These are phyloP conservation scores for Tragelaphus scriptus DNA, from an alignment of 2,113 vertebrate species.

Conservation along the genomic window DNA sequence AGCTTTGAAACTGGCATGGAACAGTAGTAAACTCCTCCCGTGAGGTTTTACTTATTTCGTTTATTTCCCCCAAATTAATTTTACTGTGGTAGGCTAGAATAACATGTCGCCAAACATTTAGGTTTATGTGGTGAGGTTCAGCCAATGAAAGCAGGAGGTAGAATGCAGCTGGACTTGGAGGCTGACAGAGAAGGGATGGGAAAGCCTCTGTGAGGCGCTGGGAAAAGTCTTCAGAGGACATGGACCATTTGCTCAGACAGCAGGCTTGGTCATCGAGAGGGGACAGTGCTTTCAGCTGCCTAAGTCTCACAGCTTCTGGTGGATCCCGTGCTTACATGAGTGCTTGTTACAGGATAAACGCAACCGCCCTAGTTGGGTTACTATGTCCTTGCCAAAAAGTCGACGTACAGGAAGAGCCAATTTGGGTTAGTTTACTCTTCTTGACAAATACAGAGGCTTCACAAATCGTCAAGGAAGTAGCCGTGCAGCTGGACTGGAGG, in stretches of 20 bases:
- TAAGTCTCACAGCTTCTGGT: background rate
- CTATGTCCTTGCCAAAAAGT: background rate
- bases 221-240: background rate
- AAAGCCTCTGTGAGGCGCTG: background rate
- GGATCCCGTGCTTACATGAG: background rate
- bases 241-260: background rate
- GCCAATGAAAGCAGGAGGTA: constrained; percentile 37
- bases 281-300: background rate
- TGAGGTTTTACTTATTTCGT: constrained; percentile 51
- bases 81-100: constrained; percentile 42
- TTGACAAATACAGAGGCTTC: background rate
- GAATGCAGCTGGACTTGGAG: background rate
- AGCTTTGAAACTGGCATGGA: constrained; percentile 6
- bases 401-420: background rate
- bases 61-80: constrained; percentile 43
- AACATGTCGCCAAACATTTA: constrained; percentile 29
- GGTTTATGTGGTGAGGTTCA: constrained; percentile 30
- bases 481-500: background rate
- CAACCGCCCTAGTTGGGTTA: background rate
- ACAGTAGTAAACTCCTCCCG: background rate
- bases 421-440: background rate
- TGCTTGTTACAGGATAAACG: background rate
- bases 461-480: background rate
- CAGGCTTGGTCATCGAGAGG: background rate
- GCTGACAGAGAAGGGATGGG: background rate